Percentiles rank a stretch among this genome's conserved stretches.
Evolutionary conservation across 1,140 invertebrate genomes (phyloP).

Genomic region (Brachionus angularis): DNA sequence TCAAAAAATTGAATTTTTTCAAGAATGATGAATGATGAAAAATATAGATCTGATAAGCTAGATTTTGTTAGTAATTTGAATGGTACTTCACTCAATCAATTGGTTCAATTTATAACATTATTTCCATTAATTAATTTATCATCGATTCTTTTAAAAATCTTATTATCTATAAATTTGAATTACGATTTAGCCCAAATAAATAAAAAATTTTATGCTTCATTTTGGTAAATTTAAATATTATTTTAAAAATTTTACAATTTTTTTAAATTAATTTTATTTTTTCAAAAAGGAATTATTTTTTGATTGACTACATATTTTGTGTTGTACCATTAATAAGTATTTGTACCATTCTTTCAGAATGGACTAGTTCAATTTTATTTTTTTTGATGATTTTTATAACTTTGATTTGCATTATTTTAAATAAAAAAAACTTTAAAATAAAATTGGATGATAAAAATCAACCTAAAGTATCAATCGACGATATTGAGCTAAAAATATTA

Average conservation of each 20-base stretch:
- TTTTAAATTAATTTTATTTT: background rate
- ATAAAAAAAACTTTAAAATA: background rate
- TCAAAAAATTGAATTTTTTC: no score
- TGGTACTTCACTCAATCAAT: conserved; percentile 13
- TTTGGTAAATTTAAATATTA: background rate
- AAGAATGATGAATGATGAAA: conserved; percentile 35
- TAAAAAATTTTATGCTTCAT: background rate
- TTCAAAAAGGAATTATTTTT: conserved; percentile 1
- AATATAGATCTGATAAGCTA: conserved; percentile 6
- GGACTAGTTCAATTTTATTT: background rate
- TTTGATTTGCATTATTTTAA: background rate
- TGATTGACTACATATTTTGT: conserved; percentile 1
- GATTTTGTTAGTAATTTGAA: conserved; percentile 42
- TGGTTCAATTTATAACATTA: background rate
- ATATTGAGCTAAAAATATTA: background rate
- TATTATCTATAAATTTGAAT: background rate
- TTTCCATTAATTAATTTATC: conserved; percentile 21
- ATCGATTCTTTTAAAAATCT: conserved; percentile 17
- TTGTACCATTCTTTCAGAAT: background rate
- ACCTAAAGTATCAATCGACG: background rate
- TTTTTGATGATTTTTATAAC: background rate
- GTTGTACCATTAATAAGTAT: conserved; percentile 1
- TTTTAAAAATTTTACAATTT: no score
- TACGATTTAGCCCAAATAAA: background rate
- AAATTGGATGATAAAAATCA: background rate